Evolutionary conservation across 2,888 invertebrate genomes (phyloP).

Genomic region (Drosophila cognata): DNA sequence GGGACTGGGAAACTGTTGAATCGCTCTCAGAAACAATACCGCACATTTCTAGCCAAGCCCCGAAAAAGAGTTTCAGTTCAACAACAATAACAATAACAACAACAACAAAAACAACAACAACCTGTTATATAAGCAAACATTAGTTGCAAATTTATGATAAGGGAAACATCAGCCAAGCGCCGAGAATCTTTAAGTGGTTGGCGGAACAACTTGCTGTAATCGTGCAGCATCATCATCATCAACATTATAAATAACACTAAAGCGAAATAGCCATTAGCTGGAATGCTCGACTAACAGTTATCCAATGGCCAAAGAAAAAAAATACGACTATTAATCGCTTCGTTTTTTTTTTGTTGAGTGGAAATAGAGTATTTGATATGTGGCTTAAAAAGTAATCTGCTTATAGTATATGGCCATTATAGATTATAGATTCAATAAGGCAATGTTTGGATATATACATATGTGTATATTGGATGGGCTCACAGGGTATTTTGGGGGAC

Average conservation of each 20-base stretch:
- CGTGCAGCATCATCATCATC: conserved; percentile 32
- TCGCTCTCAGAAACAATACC: conserved; percentile 26
- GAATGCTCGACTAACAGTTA: background rate
- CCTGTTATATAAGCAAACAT: conserved; percentile 60
- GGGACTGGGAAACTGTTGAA: conserved; percentile 22
- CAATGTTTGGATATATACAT: background rate
- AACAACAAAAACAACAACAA: conserved; percentile 1
- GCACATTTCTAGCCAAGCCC: conserved; percentile 25
- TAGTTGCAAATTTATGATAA: conserved; percentile 60
- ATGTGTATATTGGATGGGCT: background rate
- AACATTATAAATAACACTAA: conserved; percentile 1
- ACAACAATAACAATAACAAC: background rate
- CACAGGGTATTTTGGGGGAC: background rate
- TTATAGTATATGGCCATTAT: background rate
- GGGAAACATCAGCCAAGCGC: conserved; percentile 7
- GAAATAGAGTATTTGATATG: background rate
- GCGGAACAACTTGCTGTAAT: conserved; percentile 54
- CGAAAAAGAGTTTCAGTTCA: conserved; percentile 15
- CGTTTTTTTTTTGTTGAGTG: background rate
- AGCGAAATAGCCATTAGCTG: background rate
- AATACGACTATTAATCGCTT: background rate
- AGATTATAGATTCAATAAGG: background rate
- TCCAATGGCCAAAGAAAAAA: background rate
- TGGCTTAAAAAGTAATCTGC: background rate
- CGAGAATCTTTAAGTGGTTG: conserved; percentile 51